phyloP scores from a whole-genome alignment of 2,797 vertebrate species.

The Lepus oiostolus region DNA sequence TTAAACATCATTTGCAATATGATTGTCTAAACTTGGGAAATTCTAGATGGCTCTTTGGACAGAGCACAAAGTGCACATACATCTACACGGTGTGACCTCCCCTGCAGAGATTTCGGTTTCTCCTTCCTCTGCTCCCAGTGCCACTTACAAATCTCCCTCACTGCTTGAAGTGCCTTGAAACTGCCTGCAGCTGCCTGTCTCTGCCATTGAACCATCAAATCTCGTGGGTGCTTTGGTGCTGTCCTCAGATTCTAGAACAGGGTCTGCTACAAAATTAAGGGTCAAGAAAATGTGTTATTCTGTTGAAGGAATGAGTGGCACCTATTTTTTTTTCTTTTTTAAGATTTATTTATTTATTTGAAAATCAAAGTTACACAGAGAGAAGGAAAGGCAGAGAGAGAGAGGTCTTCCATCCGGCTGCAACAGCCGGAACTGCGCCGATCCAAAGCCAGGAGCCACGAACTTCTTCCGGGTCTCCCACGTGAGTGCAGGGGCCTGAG shows the following conservation, averaged over 20 bases:
- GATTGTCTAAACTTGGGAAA: not conserved
- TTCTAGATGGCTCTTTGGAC: not conserved
- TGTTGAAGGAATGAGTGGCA: conserved; percentile 16
- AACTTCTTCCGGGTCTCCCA: no score
- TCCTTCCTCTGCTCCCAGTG: not conserved
- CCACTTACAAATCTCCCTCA: not conserved
- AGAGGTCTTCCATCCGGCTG: no score
- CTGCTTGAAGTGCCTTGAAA: not conserved
- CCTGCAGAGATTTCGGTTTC: not conserved
- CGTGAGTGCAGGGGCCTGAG: fast-evolving
- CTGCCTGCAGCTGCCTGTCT: not conserved
- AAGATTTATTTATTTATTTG: no score
- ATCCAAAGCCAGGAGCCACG: no score
- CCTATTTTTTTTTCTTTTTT: not conserved
- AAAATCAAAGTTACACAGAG: no score
- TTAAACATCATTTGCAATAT: conserved; percentile 15
- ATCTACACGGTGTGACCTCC: not conserved
- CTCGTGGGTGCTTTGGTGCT: not conserved
- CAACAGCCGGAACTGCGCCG: no score
- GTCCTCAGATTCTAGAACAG: not conserved
- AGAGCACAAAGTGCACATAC: not conserved
- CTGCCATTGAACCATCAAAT: not conserved
- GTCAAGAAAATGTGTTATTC: not conserved
- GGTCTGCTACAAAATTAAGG: not conserved
- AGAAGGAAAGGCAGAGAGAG: no score